Conservation (phyloP, 2,888 invertebrate genomes). For the Heteromyza rotundicornis region DNA sequence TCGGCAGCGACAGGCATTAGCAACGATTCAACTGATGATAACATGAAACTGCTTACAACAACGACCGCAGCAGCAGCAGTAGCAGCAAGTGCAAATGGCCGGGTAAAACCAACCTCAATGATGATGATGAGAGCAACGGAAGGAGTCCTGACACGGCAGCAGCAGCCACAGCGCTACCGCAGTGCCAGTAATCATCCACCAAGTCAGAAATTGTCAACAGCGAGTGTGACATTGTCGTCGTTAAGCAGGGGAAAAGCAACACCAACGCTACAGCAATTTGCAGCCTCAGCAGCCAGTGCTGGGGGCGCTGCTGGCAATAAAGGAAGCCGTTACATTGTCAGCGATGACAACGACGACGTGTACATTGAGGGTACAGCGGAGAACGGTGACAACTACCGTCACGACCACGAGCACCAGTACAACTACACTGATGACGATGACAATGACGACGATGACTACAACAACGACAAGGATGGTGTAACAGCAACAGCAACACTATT, state of each 20-base stretch:
- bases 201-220: constrained; percentile 8
- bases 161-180: constrained; percentile 15
- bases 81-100: not conserved
- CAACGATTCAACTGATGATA: constrained; percentile 6
- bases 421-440: constrained; percentile 9
- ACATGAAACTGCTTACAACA: constrained; percentile 21
- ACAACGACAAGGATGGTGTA: constrained; percentile 21
- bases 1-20: not conserved
- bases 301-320: constrained; percentile 30
- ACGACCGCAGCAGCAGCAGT: constrained; percentile 20
- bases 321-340: constrained; percentile 16
- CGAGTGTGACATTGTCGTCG: constrained; percentile 24
- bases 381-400: constrained; percentile 17
- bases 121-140: not conserved
- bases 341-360: not conserved
- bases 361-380: not conserved
- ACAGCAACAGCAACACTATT: constrained; percentile 27
- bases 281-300: not conserved
- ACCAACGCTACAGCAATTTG: constrained; percentile 2
- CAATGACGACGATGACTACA: constrained; percentile 27
- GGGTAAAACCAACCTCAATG: no score
- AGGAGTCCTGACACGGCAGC: not conserved
- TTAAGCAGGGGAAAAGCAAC: constrained; percentile 8
- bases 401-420: constrained; percentile 23
- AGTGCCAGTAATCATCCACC: constrained; percentile 11